Percentiles rank a stretch among this genome's conserved stretches.
phyloP scores from a whole-genome alignment of 2,888 invertebrate genomes.

The Odontocolon sp. region DNA sequence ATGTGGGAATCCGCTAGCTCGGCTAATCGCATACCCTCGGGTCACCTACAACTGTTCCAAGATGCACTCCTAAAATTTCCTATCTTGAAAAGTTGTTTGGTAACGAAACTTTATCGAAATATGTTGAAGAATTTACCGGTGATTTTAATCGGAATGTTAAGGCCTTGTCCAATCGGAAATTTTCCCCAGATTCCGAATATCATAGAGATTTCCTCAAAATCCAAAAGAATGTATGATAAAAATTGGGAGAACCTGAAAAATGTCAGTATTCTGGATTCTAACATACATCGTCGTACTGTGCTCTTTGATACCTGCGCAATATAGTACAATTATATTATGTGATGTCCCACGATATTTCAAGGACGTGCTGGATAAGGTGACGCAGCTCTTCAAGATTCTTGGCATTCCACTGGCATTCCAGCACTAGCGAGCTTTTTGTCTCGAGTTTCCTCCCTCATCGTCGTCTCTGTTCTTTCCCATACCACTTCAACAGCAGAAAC shows the following conservation, averaged over 20 bases:
- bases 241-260: no score
- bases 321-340: background rate
- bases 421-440: constrained; percentile 48
- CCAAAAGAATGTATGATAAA: no score
- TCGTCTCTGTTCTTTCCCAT: constrained; percentile 1
- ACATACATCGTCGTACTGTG: no score
- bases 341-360: background rate
- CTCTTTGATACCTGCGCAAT: background rate
- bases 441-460: constrained; percentile 51
- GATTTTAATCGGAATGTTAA: no score
- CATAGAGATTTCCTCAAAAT: no score
- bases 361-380: constrained; percentile 9
- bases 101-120: no score
- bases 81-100: no score
- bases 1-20: background rate
- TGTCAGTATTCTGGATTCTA: no score
- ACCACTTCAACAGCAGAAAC: background rate
- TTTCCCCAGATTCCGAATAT: no score
- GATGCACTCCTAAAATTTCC: no score
- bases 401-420: background rate
- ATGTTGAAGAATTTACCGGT: no score
- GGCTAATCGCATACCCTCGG: constrained; percentile 1
- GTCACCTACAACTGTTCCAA: constrained; percentile 16
- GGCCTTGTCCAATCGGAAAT: no score
- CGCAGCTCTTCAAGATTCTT: constrained; percentile 7